These are phyloP conservation scores for Carpatolechia fugitivella DNA, from an alignment of 2,888 invertebrate species.

Conservation along the genomic window DNA sequence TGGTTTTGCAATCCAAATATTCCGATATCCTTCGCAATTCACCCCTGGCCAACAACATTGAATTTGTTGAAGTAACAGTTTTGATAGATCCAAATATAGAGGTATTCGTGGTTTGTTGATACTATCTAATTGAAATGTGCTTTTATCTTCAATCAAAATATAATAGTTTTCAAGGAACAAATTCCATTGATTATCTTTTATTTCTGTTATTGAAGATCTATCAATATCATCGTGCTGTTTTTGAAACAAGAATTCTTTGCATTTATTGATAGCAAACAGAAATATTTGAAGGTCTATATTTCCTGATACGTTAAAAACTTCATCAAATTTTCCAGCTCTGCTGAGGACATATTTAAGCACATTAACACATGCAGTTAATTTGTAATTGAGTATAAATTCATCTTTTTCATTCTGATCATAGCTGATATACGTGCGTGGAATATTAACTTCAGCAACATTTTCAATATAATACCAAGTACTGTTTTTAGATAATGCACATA, in stretches of 20 bases:
- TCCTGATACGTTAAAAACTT: slow-evolving; percentile 73
- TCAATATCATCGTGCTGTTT: slow-evolving; percentile 84
- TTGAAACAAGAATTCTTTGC: slow-evolving; percentile 81
- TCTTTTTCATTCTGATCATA: slow-evolving; percentile 77
- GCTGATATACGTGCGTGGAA: slow-evolving; percentile 85
- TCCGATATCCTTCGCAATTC: slow-evolving; percentile 87
- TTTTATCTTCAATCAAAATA: slow-evolving; percentile 79
- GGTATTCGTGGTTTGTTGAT: slow-evolving; percentile 49
- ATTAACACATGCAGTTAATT: slow-evolving; percentile 87
- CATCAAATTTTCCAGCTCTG: slow-evolving; percentile 55
- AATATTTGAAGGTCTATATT: slow-evolving; percentile 77
- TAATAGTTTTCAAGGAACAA: slow-evolving; percentile 83
- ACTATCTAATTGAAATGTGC: slow-evolving; percentile 64
- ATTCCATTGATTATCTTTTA: slow-evolving; percentile 82
- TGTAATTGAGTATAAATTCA: slow-evolving; percentile 85
- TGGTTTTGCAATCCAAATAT: slow-evolving; percentile 95
- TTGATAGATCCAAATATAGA: slow-evolving; percentile 65
- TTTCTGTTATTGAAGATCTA: slow-evolving; percentile 37
- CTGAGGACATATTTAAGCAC: slow-evolving; percentile 81
- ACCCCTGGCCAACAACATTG: slow-evolving; percentile 80
- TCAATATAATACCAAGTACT: slow-evolving; percentile 82
- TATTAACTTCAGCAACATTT: slow-evolving; percentile 81
- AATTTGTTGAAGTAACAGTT: slow-evolving; percentile 79
- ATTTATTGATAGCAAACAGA: slow-evolving; percentile 85
- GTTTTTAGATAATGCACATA: slow-evolving; percentile 78